Conservation (phyloP, 2,113 vertebrate genomes). For the Poecilia latipinna region DNA sequence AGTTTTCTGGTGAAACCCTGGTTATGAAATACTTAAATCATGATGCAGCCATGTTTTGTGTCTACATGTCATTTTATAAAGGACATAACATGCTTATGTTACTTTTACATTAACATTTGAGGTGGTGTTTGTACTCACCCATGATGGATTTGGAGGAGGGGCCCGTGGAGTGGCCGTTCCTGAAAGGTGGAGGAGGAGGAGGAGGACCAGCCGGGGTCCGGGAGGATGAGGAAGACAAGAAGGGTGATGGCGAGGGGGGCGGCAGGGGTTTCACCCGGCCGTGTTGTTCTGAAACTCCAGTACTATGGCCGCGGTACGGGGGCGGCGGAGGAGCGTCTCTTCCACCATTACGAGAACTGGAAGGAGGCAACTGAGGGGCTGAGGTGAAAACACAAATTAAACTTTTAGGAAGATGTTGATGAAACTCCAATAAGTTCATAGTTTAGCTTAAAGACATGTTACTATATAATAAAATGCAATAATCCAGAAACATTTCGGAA, state of each 20-base stretch:
- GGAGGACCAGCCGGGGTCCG: slow-evolving; percentile 86
- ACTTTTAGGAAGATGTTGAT: no score
- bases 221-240: slow-evolving; percentile 79
- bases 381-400: slow-evolving; percentile 10
- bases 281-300: slow-evolving; percentile 68
- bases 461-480: no score
- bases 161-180: slow-evolving; percentile 88
- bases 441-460: no score
- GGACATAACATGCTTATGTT: no score
- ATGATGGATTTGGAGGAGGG: slow-evolving; percentile 82
- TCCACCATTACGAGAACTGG: slow-evolving; percentile 83
- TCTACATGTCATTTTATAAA: no score
- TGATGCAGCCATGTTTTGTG: no score
- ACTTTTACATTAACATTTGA: background rate
- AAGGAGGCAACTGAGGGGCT: slow-evolving; percentile 81
- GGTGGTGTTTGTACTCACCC: slow-evolving; percentile 80
- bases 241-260: slow-evolving; percentile 68
- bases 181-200: slow-evolving; percentile 89
- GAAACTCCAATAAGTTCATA: no score
- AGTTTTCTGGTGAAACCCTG: no score
- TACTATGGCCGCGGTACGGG: slow-evolving; percentile 85
- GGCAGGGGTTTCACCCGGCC: slow-evolving; percentile 87
- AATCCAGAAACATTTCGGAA: no score
- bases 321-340: slow-evolving; percentile 89
- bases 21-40: no score